A percentile compares a stretch with the other conserved stretches of the same genome.
Conservation (phyloP, 2,113 vertebrate genomes). For the Atrichornis clamosus region DNA sequence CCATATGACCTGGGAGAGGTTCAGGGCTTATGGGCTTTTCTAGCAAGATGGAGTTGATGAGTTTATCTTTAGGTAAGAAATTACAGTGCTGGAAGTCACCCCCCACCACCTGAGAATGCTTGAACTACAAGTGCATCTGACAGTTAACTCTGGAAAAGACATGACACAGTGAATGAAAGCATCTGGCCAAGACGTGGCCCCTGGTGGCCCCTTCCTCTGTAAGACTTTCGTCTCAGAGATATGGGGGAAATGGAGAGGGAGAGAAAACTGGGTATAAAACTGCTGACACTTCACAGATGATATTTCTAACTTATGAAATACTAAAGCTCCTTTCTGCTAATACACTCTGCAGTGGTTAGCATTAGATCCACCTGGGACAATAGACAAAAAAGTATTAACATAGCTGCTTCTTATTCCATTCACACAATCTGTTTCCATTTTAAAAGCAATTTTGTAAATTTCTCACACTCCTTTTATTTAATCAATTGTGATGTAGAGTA, state of each 20-base stretch:
- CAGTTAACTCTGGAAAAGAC: slow-evolving; percentile 35
- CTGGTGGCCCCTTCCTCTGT: slow-evolving; percentile 35
- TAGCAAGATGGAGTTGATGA: background rate
- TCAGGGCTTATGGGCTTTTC: background rate
- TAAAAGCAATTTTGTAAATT: slow-evolving; percentile 52
- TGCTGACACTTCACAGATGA: slow-evolving; percentile 45
- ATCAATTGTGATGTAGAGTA: slow-evolving; percentile 62
- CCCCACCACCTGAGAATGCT: background rate
- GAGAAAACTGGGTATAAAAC: slow-evolving; percentile 53
- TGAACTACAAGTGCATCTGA: slow-evolving; percentile 10
- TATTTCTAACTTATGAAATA: slow-evolving; percentile 55
- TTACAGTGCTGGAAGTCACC: background rate
- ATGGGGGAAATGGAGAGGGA: slow-evolving; percentile 30
- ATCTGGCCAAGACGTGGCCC: slow-evolving; percentile 38
- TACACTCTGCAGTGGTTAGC: slow-evolving; percentile 36
- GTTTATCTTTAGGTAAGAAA: background rate
- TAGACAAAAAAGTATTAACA: slow-evolving; percentile 49
- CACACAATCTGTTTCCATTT: slow-evolving; percentile 50
- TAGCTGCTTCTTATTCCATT: slow-evolving; percentile 38
- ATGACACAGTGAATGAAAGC: slow-evolving; percentile 37
- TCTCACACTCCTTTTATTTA: slow-evolving; percentile 49
- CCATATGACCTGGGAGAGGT: background rate
- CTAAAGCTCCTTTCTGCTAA: slow-evolving; percentile 38
- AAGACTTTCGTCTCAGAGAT: background rate
- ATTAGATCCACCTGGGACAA: slow-evolving; percentile 40